Evolutionary conservation across 2,888 invertebrate species (phyloP).

Genomic region (Sylvicola fuscatus): DNA sequence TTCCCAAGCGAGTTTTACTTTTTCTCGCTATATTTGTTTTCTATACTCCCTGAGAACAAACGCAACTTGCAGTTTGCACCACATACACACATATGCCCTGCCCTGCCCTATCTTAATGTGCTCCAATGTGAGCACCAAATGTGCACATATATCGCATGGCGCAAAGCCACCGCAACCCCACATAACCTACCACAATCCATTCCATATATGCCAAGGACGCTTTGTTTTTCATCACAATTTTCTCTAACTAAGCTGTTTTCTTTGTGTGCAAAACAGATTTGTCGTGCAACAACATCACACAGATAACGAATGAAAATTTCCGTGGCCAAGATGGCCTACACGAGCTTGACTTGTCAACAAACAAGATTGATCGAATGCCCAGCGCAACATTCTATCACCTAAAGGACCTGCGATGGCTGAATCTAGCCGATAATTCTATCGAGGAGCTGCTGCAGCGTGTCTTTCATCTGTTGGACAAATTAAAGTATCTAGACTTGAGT

Average conservation of each 20-base stretch:
- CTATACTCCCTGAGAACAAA: too few species aligned
- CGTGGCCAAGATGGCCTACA: slow-evolving; percentile 51
- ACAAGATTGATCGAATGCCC: slow-evolving; percentile 51
- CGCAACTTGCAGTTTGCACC: too few species aligned
- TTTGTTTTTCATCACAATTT: too few species aligned
- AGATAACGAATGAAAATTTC: slow-evolving; percentile 50
- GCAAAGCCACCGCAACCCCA: too few species aligned
- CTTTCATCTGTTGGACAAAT: slow-evolving; percentile 50
- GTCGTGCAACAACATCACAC: slow-evolving; percentile 50
- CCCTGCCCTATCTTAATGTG: too few species aligned
- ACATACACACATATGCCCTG: too few species aligned
- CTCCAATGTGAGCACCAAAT: too few species aligned
- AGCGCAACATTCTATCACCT: slow-evolving; percentile 57
- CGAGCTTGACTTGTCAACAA: slow-evolving; percentile 50
- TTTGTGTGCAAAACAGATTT: slow-evolving; percentile 37
- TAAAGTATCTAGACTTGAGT: slow-evolving; percentile 51
- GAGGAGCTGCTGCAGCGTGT: slow-evolving; percentile 46
- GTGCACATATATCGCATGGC: too few species aligned
- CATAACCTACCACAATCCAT: too few species aligned
- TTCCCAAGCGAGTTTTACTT: too few species aligned
- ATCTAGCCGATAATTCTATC: slow-evolving; percentile 44
- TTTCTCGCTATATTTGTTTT: too few species aligned
- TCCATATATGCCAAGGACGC: too few species aligned
- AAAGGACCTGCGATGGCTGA: slow-evolving; percentile 39
- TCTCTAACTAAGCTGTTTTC: slow-evolving; percentile 2